Base-by-base conservation (phyloP, 2,888 invertebrate species). In the Apoda limacodes region DNA sequence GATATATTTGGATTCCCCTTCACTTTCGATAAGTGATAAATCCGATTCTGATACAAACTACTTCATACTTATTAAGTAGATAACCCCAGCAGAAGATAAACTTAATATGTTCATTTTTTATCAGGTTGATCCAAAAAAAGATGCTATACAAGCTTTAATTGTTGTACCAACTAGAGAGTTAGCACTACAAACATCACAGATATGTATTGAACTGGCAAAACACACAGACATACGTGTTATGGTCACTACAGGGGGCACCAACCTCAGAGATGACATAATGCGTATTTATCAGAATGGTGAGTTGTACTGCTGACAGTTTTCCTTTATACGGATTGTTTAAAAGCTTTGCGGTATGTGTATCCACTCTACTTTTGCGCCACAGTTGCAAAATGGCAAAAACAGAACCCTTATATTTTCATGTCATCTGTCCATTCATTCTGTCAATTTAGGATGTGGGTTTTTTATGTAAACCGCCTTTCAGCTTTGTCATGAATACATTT, bases 221-320 rank as follows among this genome's bases (percentile, higher is more conserved):
- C 98, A 99, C 78, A 88, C 98, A 83, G 91, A 94, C 65, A 89
- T 96, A 58, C 93, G 97, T 71, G 95, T 98, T 48, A 99, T 99
- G 99, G 99, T 99, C 43, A 98, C 98, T 54, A 99, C 99, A 48
- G 99, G 99, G 65, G 99, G 99, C 55, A 99, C 98, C 51, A 92
- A 92, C 81, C 84, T 94, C 58, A 91, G 97, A 66, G 98, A 99
- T 81, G 99, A 99, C 80, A 99, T 99, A 69, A 95, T 99, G 92
- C 91, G 98, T 81, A 93, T 99, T 69, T 97, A 97, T 83, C 96
- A 98, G 78, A 95, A 96, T 86, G 93, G 93, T 93, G 68, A 65
- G 62, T 26, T n/a, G n/a, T n/a, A n/a, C n/a, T n/a, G n/a, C n/a
- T n/a, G n/a, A n/a, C n/a, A n/a, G n/a, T n/a, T n/a, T n/a, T n/a